These are phyloP conservation scores for Xiphorhynchus elegans DNA, from an alignment of 2,113 vertebrate genomes.

Conservation along the genomic window DNA sequence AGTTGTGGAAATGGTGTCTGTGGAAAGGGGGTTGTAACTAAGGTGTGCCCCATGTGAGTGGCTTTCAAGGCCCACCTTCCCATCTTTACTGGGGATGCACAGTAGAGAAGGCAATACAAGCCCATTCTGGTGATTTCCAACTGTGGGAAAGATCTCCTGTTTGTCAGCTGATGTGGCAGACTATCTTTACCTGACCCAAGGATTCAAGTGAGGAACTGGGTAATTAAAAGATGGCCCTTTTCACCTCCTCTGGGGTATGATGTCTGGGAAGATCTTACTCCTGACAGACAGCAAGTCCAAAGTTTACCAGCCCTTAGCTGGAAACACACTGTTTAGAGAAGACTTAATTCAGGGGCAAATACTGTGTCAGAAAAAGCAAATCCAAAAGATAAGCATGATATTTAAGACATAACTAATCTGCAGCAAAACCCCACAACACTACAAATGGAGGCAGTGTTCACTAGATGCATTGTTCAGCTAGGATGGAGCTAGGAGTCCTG, in stretches of 20 bases:
- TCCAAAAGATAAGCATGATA: not conserved
- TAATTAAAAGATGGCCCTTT: not conserved
- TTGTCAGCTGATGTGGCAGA: not conserved
- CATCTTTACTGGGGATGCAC: not conserved
- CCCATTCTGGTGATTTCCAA: not conserved
- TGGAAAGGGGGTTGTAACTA: not conserved
- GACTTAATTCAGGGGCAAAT: not conserved
- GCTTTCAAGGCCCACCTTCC: not conserved
- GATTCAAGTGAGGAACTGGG: not conserved
- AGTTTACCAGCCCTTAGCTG: not conserved
- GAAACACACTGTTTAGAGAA: slow-evolving; percentile 4
- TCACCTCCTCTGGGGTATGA: not conserved
- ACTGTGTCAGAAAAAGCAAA: not conserved
- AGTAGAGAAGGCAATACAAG: not conserved
- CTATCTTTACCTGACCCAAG: not conserved
- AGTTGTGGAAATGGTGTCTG: not conserved
- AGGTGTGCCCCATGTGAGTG: not conserved
- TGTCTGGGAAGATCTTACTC: not conserved
- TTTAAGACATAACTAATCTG: not conserved
- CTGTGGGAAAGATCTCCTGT: not conserved
- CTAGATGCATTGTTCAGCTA: not conserved
- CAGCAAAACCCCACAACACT: not conserved
- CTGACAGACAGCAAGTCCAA: not conserved
- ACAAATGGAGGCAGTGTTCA: not conserved
- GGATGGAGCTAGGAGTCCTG: not conserved